phyloP scores from a whole-genome alignment of 2,888 invertebrate genomes.

The Emesis furor region DNA sequence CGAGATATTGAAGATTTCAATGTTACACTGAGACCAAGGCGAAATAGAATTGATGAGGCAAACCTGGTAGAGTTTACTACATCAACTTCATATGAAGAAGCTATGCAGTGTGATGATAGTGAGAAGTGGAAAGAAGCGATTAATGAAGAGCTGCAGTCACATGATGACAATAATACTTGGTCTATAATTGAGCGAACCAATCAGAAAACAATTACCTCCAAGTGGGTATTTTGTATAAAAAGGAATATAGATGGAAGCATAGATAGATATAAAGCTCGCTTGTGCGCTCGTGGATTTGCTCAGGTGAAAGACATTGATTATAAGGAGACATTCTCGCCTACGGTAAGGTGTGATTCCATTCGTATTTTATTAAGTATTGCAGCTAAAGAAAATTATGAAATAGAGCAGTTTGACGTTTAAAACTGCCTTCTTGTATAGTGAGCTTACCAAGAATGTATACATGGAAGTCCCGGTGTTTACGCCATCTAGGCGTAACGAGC shows the following conservation, averaged over 20 bases:
- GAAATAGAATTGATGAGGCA: slow-evolving; percentile 66
- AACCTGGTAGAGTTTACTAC: no score
- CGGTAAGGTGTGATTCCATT: slow-evolving; percentile 63
- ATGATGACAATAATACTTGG: slow-evolving; percentile 9
- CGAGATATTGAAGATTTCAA: slow-evolving; percentile 24
- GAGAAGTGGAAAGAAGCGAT: slow-evolving; percentile 50
- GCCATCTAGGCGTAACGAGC: no score
- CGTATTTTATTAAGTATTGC: slow-evolving; percentile 59
- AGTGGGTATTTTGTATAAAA: slow-evolving; percentile 65
- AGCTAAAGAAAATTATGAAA: slow-evolving; percentile 47
- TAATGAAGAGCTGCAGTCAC: background rate
- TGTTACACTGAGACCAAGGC: no score
- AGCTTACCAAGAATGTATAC: no score
- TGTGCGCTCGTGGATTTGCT: slow-evolving; percentile 59
- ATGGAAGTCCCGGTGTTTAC: no score
- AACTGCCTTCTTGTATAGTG: slow-evolving; percentile 72
- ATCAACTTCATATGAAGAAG: slow-evolving; percentile 53
- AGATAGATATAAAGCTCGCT: slow-evolving; percentile 53
- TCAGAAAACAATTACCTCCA: slow-evolving; percentile 22
- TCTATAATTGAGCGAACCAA: background rate
- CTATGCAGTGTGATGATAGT: slow-evolving; percentile 63
- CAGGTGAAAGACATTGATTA: slow-evolving; percentile 66
- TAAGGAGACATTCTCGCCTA: slow-evolving; percentile 65
- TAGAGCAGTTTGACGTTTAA: slow-evolving; percentile 70
- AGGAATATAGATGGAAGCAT: slow-evolving; percentile 48